These are phyloP conservation scores for Elaeidobius kamerunicus DNA, from an alignment of 2,888 invertebrate genomes.

Conservation along the genomic window DNA sequence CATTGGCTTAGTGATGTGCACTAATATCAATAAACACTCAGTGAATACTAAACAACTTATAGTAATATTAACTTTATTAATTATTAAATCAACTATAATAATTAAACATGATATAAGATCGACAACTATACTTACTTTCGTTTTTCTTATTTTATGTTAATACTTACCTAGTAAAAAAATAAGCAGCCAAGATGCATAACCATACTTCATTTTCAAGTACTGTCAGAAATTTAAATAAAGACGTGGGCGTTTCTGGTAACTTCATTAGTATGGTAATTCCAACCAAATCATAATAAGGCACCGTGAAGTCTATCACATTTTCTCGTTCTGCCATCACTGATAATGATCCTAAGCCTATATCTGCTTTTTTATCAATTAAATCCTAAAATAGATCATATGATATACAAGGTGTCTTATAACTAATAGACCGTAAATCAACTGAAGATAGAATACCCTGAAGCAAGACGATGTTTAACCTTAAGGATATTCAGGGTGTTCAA, in stretches of 20 bases:
- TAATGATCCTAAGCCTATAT: constrained; percentile 89
- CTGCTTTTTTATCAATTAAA: constrained; percentile 65
- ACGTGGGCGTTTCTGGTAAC: constrained; percentile 83
- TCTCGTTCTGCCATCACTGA: constrained; percentile 98
- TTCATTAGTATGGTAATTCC: constrained; percentile 96
- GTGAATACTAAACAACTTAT: no score
- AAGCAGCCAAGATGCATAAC: constrained; percentile 93
- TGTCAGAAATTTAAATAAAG: constrained; percentile 93
- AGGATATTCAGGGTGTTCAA: no score
- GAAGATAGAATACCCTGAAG: no score
- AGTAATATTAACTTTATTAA: no score
- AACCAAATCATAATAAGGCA: constrained; percentile 96
- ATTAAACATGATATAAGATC: no score
- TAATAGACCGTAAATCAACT: no score
- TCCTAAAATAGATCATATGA: constrained; percentile 30
- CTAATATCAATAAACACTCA: no score
- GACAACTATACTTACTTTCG: no score
- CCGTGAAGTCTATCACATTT: constrained; percentile 96
- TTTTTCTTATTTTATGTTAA: no score
- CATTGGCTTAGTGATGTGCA: no score
- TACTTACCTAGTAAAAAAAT: constrained; percentile 85
- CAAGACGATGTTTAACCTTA: no score
- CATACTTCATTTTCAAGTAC: constrained; percentile 96
- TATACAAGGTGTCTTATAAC: not conserved
- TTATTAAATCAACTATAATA: no score